These are phyloP conservation scores for Caranx ignobilis DNA, from an alignment of 2,113 vertebrate species.

Conservation along the genomic window DNA sequence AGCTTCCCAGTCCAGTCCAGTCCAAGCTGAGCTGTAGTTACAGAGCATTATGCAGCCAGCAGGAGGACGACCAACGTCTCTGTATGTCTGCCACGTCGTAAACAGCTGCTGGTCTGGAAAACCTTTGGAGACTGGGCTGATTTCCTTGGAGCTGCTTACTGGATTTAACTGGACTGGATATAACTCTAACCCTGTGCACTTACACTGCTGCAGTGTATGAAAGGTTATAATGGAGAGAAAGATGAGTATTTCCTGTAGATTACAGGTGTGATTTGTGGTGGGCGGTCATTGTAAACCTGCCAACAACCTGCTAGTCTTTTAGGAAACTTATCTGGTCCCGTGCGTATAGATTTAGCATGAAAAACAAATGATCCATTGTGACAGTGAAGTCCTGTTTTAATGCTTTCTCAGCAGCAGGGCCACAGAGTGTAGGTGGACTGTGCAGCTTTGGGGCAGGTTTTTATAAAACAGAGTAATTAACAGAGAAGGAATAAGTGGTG, in stretches of 20 bases:
- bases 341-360: too few species aligned
- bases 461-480: constrained; percentile 55
- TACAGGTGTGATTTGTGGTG: constrained; percentile 36
- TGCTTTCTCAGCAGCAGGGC: constrained; percentile 10
- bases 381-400: too few species aligned
- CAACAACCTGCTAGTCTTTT: too few species aligned
- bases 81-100: not conserved
- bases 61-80: not conserved
- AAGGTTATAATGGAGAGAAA: constrained; percentile 10
- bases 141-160: constrained; percentile 19
- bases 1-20: not conserved
- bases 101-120: constrained; percentile 27
- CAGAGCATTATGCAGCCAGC: not conserved
- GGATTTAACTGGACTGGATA: constrained; percentile 26
- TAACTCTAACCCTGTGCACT: not conserved
- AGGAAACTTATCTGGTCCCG: too few species aligned
- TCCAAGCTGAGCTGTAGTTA: not conserved
- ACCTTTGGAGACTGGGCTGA: constrained; percentile 30
- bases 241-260: constrained; percentile 47
- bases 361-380: too few species aligned
- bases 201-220: not conserved
- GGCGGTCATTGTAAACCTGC: too few species aligned
- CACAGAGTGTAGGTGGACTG: constrained; percentile 8
- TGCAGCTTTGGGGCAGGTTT: constrained; percentile 28
- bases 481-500: constrained; percentile 53